Evolutionary conservation across 2,113 vertebrate genomes (phyloP), one percentile per base, ranked within the genome.

Genomic region (Toxostoma redivivum): DNA sequence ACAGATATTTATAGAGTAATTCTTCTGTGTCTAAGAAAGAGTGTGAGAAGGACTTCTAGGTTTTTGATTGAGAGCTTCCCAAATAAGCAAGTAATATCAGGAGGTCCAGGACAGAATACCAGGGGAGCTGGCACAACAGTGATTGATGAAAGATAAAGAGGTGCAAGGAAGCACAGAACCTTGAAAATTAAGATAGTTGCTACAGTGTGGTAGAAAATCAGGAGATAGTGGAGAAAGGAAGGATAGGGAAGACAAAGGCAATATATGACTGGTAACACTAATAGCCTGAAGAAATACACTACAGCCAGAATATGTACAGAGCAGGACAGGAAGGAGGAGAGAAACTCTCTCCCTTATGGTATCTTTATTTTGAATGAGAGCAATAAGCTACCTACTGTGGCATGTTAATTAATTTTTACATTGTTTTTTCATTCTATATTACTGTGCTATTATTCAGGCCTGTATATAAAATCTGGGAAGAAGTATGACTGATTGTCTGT

Each of bases 401-500:
- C 51, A 81, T 31, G 47, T 60, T 90, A 88, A 88, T 90, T 94
- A 91, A 86, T 78, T 92, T 95, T 82, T 88, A 60, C 51, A 18
- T 78, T 88, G 61, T 65, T 87, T 23, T 86, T 95, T 78, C 25
- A 71, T 86, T 92, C 53, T 60, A 15, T 21, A 9, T 78, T 50
- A 74, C n/a, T 74, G 19, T 60, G 53, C 33, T 82, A 19, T 88
- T 96, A 88, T 88, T 95, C 85, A 94, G 74, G 30, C 25, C 53
- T 66, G 33, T 38, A 13, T 81, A 78, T 47, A 70, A 77, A 84
- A 74, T 30, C 80, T 84, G 86, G 53, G 74, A 85, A 88, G 42
- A 76, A 77, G 28, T 94, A 90, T 78, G 90, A 93, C 56, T 72
- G 84, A 93, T 90, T 47, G 42, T 60, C 73, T 85, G 62, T 94